A percentile compares a stretch with the other conserved stretches of the same genome.
Evolutionary conservation across 2,797 vertebrate genomes (phyloP).

Genomic region (Apodemus agrarius): DNA sequence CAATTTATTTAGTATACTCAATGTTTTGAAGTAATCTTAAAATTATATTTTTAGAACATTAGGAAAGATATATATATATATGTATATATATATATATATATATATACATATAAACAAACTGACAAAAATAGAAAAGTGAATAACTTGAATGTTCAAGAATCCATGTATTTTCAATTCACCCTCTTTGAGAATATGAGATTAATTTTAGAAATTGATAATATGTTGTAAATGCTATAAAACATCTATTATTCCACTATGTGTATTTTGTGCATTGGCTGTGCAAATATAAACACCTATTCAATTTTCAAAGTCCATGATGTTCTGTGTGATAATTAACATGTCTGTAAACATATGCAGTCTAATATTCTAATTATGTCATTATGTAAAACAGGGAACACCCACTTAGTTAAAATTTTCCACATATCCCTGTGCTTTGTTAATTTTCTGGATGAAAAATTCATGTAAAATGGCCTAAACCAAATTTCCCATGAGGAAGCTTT

Average conservation of each 20-base stretch:
- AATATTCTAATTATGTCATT: neutral
- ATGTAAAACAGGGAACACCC: neutral
- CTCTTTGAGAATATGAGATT: neutral
- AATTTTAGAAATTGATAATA: conserved; percentile 22
- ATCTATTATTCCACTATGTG: neutral
- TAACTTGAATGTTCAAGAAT: neutral
- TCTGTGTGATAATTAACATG: neutral
- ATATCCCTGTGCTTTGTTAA: neutral
- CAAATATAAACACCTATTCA: neutral
- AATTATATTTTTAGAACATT: conserved; percentile 25
- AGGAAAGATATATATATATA: neutral
- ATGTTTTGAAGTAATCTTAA: conserved; percentile 6
- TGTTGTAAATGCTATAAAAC: neutral
- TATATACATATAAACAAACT: too few relatives aligned
- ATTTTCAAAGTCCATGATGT: neutral
- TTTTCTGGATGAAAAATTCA: neutral
- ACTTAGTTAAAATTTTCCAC: neutral
- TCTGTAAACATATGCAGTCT: neutral
- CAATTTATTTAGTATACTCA: neutral
- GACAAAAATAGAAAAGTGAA: neutral
- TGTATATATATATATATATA: too few relatives aligned
- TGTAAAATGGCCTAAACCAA: neutral
- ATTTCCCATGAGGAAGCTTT: neutral
- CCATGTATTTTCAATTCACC: neutral
- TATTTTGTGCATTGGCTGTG: neutral